Percentiles rank a stretch among this genome's conserved stretches.
phyloP scores from a whole-genome alignment of 2,797 vertebrate species.

The Sebastes alutus region DNA sequence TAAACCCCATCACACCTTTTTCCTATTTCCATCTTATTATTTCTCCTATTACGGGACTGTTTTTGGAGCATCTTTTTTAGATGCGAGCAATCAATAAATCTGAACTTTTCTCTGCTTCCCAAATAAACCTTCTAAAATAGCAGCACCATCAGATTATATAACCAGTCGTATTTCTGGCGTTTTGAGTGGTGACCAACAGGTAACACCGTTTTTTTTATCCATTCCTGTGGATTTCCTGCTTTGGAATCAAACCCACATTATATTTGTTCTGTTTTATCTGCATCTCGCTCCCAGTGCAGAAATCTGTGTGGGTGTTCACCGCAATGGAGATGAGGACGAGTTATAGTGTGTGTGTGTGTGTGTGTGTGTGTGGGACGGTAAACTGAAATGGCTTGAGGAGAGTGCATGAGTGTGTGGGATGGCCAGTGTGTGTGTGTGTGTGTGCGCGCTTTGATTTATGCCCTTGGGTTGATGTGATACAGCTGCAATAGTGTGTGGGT shows the following conservation, averaged over 20 bases:
- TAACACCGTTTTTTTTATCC: background rate
- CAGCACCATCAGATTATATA: constrained; percentile 45
- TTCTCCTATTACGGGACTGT: background rate
- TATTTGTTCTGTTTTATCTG: constrained; percentile 62
- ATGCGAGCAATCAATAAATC: background rate
- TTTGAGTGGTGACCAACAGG: constrained; percentile 58
- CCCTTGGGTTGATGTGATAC: constrained; percentile 64
- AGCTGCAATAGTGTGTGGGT: constrained; percentile 67
- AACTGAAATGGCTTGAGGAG: constrained; percentile 61
- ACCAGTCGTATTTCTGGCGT: constrained; percentile 45
- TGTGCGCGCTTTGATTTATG: constrained; percentile 62
- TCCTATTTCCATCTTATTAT: background rate
- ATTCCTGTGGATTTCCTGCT: constrained; percentile 55
- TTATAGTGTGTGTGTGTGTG: constrained; percentile 43
- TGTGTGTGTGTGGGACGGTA: constrained; percentile 32
- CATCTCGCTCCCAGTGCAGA: constrained; percentile 54
- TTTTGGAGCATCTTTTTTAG: background rate
- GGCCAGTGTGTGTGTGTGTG: constrained; percentile 26
- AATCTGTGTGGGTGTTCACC: constrained; percentile 70
- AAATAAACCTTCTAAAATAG: constrained; percentile 30
- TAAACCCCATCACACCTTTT: background rate
- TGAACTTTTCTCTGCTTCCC: background rate
- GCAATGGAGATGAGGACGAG: constrained; percentile 69
- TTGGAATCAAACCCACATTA: constrained; percentile 48
- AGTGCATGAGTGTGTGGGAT: constrained; percentile 66